phyloP scores from a whole-genome alignment of 2,888 invertebrate species.

The Ischnura elegans region DNA sequence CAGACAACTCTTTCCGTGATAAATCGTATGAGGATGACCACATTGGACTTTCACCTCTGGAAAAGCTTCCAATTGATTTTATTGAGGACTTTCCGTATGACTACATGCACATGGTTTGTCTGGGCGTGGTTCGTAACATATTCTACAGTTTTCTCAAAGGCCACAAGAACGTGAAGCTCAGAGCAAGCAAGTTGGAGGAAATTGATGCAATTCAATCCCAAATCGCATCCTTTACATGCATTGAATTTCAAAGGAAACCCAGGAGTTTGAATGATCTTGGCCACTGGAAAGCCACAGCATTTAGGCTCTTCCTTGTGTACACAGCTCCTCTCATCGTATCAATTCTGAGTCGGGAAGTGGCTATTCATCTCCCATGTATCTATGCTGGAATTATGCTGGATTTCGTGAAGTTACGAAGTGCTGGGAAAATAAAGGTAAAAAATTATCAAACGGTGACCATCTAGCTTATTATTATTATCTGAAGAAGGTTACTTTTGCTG shows the following conservation, averaged over 20 bases:
- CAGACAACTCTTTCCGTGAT: background rate
- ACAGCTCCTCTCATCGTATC: background rate
- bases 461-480: too few species aligned
- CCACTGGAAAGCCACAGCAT: background rate
- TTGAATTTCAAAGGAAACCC: background rate
- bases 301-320: background rate
- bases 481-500: constrained; percentile 1
- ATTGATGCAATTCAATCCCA: background rate
- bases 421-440: too few species aligned
- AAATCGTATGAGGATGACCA: background rate
- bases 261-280: background rate
- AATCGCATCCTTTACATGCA: background rate
- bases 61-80: background rate
- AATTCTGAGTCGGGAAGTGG: background rate
- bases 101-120: background rate
- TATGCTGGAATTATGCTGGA: background rate
- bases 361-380: background rate
- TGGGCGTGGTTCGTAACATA: background rate
- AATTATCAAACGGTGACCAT: too few species aligned
- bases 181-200: background rate
- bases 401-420: too few species aligned
- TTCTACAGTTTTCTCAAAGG: background rate
- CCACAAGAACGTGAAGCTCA: background rate
- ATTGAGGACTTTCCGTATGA: background rate
- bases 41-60: background rate